phyloP scores from a whole-genome alignment of 2,797 vertebrate species.

The Eurystomus glaucurus region DNA sequence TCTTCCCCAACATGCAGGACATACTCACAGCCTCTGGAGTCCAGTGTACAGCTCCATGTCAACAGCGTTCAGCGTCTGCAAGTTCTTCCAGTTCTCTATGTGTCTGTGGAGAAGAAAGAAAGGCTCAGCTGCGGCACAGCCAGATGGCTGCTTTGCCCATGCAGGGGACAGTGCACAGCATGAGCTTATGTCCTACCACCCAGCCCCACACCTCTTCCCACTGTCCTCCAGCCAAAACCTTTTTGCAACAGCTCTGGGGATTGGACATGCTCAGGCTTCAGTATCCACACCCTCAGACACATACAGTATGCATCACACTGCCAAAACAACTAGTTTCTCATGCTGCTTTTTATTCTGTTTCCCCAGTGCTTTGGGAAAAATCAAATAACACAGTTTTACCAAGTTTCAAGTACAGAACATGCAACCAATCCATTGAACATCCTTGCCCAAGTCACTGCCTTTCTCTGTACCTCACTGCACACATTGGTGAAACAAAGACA shows the following conservation, averaged over 20 bases:
- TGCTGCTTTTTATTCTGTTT: background rate
- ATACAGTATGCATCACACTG: background rate
- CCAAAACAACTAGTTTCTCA: background rate
- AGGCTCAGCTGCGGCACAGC: conserved; percentile 3
- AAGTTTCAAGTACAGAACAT: rapidly evolving
- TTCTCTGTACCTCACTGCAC: background rate
- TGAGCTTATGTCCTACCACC: background rate
- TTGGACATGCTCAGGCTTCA: background rate
- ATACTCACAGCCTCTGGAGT: conserved; percentile 95
- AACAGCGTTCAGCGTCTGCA: conserved; percentile 88
- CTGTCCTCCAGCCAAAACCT: background rate
- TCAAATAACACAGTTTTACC: background rate
- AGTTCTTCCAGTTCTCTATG: conserved; percentile 94
- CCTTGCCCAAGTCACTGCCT: background rate
- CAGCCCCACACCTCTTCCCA: background rate
- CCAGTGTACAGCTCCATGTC: conserved; percentile 95
- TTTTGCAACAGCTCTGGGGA: too few species aligned
- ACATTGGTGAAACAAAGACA: background rate
- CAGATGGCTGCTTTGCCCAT: background rate
- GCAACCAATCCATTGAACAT: background rate
- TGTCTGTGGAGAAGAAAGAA: conserved; percentile 86
- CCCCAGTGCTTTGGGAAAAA: background rate
- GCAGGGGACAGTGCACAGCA: background rate
- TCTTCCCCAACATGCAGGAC: rapidly evolving
- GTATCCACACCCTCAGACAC: background rate